phyloP scores from a whole-genome alignment of 2,113 vertebrate species.

The Formicarius rufipectus region DNA sequence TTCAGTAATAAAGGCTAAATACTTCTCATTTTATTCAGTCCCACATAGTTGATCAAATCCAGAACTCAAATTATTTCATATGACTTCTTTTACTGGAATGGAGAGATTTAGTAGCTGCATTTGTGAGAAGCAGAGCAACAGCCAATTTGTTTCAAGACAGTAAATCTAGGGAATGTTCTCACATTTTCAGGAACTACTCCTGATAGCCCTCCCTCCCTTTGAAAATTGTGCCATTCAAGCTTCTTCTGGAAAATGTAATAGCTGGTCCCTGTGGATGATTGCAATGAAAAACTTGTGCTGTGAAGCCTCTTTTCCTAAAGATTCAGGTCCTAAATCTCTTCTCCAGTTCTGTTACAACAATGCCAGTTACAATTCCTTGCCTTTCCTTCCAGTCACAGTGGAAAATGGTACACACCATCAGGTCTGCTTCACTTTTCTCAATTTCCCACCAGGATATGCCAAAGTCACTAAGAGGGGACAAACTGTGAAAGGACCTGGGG shows the following conservation, averaged over 20 bases:
- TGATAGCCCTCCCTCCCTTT: not conserved
- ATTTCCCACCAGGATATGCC: not conserved
- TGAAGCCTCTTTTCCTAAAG: not conserved
- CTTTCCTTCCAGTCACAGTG: not conserved
- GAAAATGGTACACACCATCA: not conserved
- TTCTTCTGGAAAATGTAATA: not conserved
- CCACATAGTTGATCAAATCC: not conserved
- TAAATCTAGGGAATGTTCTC: not conserved
- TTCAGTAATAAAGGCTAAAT: not conserved
- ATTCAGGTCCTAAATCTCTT: not conserved
- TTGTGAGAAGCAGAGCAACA: not conserved
- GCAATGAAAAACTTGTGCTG: not conserved
- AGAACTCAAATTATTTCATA: not conserved
- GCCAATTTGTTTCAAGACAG: not conserved
- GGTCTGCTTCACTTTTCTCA: not conserved
- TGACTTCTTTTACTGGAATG: not conserved
- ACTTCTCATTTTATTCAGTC: not conserved
- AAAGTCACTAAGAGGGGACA: not conserved
- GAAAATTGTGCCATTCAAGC: not conserved
- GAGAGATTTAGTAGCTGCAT: not conserved
- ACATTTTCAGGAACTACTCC: not conserved
- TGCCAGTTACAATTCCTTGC: not conserved
- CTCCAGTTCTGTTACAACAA: not conserved
- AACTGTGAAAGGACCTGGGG: not conserved
- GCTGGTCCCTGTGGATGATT: not conserved